Evolutionary conservation across 2,797 vertebrate species (phyloP), one percentile per base, ranked within the genome.

Genomic region (Smutsia temminckii): DNA sequence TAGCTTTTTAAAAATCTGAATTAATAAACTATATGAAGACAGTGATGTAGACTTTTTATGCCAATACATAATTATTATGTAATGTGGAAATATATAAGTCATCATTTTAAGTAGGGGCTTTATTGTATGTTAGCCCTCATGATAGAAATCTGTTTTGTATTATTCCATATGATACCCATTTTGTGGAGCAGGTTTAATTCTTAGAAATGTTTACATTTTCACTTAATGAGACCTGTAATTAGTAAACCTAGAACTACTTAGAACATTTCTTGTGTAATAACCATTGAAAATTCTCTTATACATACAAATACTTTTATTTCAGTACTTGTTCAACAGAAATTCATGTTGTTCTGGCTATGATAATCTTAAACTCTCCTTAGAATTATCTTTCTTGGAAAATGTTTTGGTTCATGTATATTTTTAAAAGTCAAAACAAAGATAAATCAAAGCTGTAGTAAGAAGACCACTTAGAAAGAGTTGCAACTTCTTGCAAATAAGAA

Each of bases 121-220:
- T 91, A 72, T 84, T 84, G 63, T 55, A 51, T 83, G 37, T 75
- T 46, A 72, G 34, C 57, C 8, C 21, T 93, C 18, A 37, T 80
- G 12, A 49, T 86, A 61, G 71, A 89, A 85, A 87, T 46, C 40
- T 83, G 4, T 69, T 93, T 86, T 51, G 55, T 81, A 34, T 37
- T 64, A 75, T 71, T 91, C 42, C 16, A 78, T 40, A 10, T 85
- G n/a, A 83, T 86, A 77, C 20, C 29, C 32, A 63, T 77, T 83
- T 91, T 94, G 32, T 94, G 71, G 2, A 78, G 51, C 29, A 88
- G 55, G 69, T 91, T 91, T 92, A 72, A 63, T 42, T 88, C 94
- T 77, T 71, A 49, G 40, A 91, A 88, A 78, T 79, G 10, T 69
- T 81, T 86, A n/a, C 14, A 37, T 77, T 86, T 89, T 69, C 53